Evolutionary conservation across 2,797 vertebrate species (phyloP).

Genomic region (Tadarida brasiliensis): DNA sequence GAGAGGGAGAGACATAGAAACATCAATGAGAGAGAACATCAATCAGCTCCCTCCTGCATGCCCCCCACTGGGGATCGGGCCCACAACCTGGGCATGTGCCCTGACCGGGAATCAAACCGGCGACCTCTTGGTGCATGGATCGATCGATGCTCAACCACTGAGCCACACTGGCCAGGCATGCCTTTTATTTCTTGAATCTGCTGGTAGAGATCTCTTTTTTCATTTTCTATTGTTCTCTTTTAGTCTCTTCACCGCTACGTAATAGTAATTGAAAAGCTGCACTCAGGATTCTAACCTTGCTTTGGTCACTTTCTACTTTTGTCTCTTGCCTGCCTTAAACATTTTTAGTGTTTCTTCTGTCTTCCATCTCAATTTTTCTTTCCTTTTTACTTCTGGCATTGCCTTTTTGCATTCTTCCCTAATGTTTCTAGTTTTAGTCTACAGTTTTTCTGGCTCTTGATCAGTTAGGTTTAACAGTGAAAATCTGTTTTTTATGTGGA

Average conservation of each 20-base stretch:
- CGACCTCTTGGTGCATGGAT: too few relatives aligned
- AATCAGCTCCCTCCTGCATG: too few relatives aligned
- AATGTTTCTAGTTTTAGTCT: background rate
- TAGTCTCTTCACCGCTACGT: background rate
- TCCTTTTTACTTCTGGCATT: background rate
- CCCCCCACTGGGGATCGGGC: too few relatives aligned
- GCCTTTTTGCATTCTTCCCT: background rate
- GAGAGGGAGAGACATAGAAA: too few relatives aligned
- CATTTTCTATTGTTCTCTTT: background rate
- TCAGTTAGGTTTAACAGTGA: background rate
- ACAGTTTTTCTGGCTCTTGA: background rate
- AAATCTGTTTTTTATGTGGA: background rate
- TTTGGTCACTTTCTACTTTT: background rate
- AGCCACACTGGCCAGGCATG: too few relatives aligned
- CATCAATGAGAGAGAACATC: too few relatives aligned
- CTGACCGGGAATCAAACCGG: too few relatives aligned
- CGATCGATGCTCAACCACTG: too few relatives aligned
- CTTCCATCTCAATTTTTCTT: background rate
- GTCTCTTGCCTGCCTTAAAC: background rate
- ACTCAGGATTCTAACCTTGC: background rate
- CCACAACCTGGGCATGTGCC: too few relatives aligned
- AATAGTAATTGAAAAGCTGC: background rate
- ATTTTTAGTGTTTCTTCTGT: background rate
- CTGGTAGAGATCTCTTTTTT: background rate
- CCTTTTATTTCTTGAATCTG: background rate